phyloP scores from a whole-genome alignment of 2,797 vertebrate species.

The Agapornis canus region DNA sequence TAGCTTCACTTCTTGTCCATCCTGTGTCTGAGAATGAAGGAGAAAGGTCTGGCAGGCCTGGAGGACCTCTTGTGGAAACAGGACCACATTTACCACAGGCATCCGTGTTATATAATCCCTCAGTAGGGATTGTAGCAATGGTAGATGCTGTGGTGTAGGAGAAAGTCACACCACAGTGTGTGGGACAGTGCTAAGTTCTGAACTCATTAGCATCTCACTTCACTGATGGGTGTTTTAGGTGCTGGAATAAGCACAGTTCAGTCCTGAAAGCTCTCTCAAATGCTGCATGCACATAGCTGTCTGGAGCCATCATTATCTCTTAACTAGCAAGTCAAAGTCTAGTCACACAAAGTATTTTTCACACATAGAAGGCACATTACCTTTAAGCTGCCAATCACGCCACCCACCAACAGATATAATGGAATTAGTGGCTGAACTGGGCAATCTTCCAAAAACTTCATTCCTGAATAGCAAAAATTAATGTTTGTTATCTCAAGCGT shows the following conservation, averaged over 20 bases:
- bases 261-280: background rate
- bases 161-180: background rate
- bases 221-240: background rate
- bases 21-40: background rate
- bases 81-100: background rate
- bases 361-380: slow-evolving; percentile 53
- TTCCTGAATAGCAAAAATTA: slow-evolving; percentile 64
- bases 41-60: background rate
- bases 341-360: slow-evolving; percentile 21
- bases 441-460: slow-evolving; percentile 75
- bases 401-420: slow-evolving; percentile 75
- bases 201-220: background rate
- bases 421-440: slow-evolving; percentile 76
- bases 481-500: slow-evolving; percentile 3
- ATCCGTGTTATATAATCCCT: background rate
- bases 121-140: background rate
- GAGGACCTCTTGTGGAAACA: background rate
- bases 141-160: background rate
- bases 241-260: background rate
- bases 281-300: background rate
- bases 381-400: slow-evolving; percentile 75
- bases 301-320: background rate
- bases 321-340: slow-evolving; percentile 5
- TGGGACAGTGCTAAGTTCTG: background rate
- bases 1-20: background rate